These are phyloP conservation scores for Leptura quadrifasciata DNA, from an alignment of 2,888 invertebrate genomes.

Conservation along the genomic window DNA sequence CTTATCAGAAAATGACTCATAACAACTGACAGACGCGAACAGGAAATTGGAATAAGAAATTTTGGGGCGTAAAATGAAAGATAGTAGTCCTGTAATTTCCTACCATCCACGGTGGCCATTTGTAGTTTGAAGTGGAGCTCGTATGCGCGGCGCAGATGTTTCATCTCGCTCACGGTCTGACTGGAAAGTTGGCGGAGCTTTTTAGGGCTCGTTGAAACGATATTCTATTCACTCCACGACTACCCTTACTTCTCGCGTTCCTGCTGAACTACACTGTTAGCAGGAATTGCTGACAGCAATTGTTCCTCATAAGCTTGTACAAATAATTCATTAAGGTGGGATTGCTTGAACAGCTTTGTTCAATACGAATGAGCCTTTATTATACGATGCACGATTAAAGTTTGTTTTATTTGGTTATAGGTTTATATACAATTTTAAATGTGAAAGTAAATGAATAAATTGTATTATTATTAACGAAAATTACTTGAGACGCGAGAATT, in stretches of 20 bases:
- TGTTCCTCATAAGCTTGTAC: neutral
- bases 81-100: conserved; percentile 86
- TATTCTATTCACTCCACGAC: conserved; percentile 69
- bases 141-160: conserved; percentile 48
- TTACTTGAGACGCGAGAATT: too few relatives aligned
- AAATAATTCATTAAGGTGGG: conserved; percentile 21
- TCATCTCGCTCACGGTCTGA: conserved; percentile 52
- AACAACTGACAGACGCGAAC: conserved; percentile 78
- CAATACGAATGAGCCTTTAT: neutral
- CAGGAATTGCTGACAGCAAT: conserved; percentile 40
- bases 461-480: too few relatives aligned
- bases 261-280: conserved; percentile 60
- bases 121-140: conserved; percentile 66
- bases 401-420: too few relatives aligned
- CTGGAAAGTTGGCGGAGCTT: conserved; percentile 64
- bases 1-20: conserved; percentile 86
- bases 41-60: conserved; percentile 86
- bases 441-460: too few relatives aligned
- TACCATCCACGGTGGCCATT: conserved; percentile 72
- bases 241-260: conserved; percentile 61
- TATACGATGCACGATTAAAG: neutral
- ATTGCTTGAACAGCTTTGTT: neutral
- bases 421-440: too few relatives aligned
- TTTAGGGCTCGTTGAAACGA: conserved; percentile 62
- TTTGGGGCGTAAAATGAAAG: conserved; percentile 86